phyloP scores from a whole-genome alignment of 2,797 vertebrate genomes.

The Urosaurus nigricauda region DNA sequence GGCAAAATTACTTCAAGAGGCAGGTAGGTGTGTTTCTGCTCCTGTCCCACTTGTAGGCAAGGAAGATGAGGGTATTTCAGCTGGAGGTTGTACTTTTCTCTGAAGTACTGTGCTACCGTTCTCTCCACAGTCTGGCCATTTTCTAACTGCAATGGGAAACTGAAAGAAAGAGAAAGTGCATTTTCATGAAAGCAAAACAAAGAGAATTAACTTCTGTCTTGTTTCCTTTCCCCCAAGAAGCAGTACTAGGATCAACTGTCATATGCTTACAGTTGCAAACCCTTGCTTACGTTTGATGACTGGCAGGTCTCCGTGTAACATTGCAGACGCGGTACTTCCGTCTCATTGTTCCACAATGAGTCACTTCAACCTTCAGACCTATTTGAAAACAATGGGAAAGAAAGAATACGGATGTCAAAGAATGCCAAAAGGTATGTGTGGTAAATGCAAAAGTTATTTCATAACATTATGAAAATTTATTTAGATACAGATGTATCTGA shows the following conservation, averaged over 20 bases:
- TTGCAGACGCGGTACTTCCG: slow-evolving; percentile 99
- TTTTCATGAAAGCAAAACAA: background rate
- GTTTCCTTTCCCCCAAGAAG: background rate
- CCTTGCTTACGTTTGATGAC: slow-evolving; percentile 95
- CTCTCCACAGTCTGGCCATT: slow-evolving; percentile 98
- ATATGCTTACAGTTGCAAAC: slow-evolving; percentile 30
- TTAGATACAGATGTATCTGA: background rate
- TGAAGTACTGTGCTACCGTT: slow-evolving; percentile 98
- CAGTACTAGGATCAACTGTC: slow-evolving; percentile 2
- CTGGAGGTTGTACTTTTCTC: slow-evolving; percentile 98
- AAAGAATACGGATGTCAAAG: slow-evolving; percentile 52
- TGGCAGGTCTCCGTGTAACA: slow-evolving; percentile 95
- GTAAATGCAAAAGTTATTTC: background rate
- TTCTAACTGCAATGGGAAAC: slow-evolving; percentile 97
- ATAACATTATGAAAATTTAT: accelerated
- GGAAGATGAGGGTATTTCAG: slow-evolving; percentile 98
- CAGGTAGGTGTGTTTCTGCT: slow-evolving; percentile 99
- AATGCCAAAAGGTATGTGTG: slow-evolving; percentile 22
- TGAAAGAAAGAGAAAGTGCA: slow-evolving; percentile 62
- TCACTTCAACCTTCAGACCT: slow-evolving; percentile 99
- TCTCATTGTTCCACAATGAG: slow-evolving; percentile 99
- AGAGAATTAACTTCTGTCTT: background rate
- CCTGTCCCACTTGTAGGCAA: slow-evolving; percentile 98
- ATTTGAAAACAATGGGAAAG: slow-evolving; percentile 55
- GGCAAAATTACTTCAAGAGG: slow-evolving; percentile 92